phyloP scores from a whole-genome alignment of 2,888 invertebrate genomes.

The Platypus cylindrus region DNA sequence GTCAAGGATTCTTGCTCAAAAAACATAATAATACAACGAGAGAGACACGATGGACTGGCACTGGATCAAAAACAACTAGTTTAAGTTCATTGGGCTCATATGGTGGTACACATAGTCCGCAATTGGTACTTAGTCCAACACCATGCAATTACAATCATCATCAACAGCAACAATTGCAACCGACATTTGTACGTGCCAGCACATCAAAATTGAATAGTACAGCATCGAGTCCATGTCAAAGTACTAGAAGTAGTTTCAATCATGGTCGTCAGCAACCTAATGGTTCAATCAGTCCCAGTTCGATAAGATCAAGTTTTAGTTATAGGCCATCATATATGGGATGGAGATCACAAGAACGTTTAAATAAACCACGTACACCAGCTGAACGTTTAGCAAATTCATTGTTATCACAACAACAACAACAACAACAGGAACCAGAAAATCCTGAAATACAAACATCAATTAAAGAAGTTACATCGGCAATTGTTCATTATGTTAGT shows the following conservation, averaged over 20 bases:
- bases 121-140: slow-evolving; percentile 32
- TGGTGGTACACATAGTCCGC: slow-evolving; percentile 30
- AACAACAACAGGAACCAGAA: slow-evolving; percentile 18
- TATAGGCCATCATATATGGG: slow-evolving; percentile 81
- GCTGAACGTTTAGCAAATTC: slow-evolving; percentile 68
- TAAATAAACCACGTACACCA: slow-evolving; percentile 68
- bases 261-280: slow-evolving; percentile 41
- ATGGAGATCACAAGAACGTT: slow-evolving; percentile 75
- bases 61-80: slow-evolving; percentile 68
- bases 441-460: slow-evolving; percentile 65
- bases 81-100: slow-evolving; percentile 59
- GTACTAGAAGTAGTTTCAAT: slow-evolving; percentile 58
- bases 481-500: slow-evolving; percentile 82
- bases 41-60: slow-evolving; percentile 35
- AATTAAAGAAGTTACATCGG: slow-evolving; percentile 85
- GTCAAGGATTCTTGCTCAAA: slow-evolving; percentile 69
- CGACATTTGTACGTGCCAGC: slow-evolving; percentile 58
- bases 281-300: slow-evolving; percentile 49
- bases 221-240: slow-evolving; percentile 60
- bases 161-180: no score
- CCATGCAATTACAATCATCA: no score
- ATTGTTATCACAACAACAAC: slow-evolving; percentile 42
- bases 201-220: slow-evolving; percentile 63
- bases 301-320: slow-evolving; percentile 63
- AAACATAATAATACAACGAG: slow-evolving; percentile 47